Conservation (phyloP, 1,140 invertebrate species). For the Acromyrmex heyeri region DNA sequence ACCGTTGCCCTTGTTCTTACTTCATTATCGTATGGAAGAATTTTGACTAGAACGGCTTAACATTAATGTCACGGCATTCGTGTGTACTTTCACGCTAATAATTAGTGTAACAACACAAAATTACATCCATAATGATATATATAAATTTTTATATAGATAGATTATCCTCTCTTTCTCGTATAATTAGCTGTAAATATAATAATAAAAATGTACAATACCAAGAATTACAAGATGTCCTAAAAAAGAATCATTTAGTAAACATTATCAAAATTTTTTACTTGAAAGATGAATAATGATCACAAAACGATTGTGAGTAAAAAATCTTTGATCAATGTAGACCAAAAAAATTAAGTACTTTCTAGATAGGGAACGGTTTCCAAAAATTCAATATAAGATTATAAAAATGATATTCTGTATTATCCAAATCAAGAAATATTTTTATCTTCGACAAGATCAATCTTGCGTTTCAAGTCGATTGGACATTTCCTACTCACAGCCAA, state of each 20-base stretch:
- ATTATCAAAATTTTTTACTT: no score
- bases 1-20: constrained; percentile 67
- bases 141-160: not conserved
- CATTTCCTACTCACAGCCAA: not conserved
- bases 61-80: not conserved
- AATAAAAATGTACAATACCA: not conserved
- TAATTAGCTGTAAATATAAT: not conserved
- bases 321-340: not conserved
- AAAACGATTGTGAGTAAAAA: not conserved
- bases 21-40: constrained; percentile 20
- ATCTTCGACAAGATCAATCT: not conserved
- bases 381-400: not conserved
- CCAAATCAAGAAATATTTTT: not conserved
- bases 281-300: no score
- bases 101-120: not conserved
- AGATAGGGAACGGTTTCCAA: not conserved
- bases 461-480: not conserved
- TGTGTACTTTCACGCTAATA: not conserved
- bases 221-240: not conserved
- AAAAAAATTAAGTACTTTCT: not conserved
- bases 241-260: not conserved
- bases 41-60: constrained; percentile 16
- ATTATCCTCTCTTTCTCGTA: not conserved
- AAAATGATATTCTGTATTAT: not conserved
- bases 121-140: not conserved